Percentiles rank a stretch among this genome's conserved stretches.
phyloP scores from a whole-genome alignment of 2,113 vertebrate genomes.

The Peromyscus californicus region DNA sequence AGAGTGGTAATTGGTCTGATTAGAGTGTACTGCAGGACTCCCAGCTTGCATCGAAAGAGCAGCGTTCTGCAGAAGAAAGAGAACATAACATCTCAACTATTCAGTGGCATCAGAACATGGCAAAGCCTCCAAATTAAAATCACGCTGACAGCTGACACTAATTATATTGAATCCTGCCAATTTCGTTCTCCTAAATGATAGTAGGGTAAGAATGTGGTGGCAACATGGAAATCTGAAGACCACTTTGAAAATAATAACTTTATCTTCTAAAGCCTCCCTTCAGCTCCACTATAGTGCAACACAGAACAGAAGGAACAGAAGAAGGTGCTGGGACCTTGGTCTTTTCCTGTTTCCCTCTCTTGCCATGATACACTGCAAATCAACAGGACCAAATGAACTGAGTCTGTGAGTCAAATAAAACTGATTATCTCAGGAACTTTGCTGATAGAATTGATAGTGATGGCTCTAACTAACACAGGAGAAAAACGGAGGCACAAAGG shows the following conservation, averaged over 20 bases:
- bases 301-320: neutral
- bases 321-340: neutral
- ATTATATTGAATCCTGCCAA: conserved; percentile 4
- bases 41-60: conserved; percentile 96
- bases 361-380: neutral
- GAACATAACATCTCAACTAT: neutral
- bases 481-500: neutral
- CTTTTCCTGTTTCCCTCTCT: neutral
- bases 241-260: neutral
- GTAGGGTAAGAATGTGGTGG: neutral
- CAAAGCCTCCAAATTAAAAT: conserved; percentile 18
- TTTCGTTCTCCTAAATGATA: neutral
- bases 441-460: neutral
- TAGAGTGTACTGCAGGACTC: conserved; percentile 98
- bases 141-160: no score
- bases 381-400: neutral
- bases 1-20: conserved; percentile 97
- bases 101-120: neutral
- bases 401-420: neutral
- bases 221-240: conserved; percentile 5
- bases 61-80: conserved; percentile 91
- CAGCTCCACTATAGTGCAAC: neutral
- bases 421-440: neutral
- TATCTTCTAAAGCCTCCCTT: neutral
- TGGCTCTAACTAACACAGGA: neutral